Evolutionary conservation across 1,140 invertebrate genomes (phyloP).

Genomic region (Panonychus citri): DNA sequence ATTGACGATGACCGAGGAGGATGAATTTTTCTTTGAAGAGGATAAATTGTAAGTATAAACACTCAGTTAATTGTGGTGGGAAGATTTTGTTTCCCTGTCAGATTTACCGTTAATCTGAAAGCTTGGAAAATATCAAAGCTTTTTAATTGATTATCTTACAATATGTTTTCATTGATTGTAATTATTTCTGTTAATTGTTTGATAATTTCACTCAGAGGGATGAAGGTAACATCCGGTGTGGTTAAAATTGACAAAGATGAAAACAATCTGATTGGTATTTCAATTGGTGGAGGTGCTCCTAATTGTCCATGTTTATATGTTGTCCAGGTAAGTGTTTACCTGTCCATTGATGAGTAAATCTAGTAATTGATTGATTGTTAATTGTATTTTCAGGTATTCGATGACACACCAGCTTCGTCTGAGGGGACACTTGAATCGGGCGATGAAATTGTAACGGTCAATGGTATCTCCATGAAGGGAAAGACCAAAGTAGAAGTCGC

Average conservation of each 20-base stretch:
- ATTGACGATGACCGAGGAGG: conserved; percentile 3
- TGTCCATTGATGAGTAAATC: background rate
- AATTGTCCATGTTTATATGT: conserved; percentile 92
- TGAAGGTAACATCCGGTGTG: conserved; percentile 87
- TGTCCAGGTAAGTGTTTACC: conserved; percentile 36
- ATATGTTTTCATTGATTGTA: background rate
- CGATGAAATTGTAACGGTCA: conserved; percentile 84
- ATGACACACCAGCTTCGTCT: conserved; percentile 74
- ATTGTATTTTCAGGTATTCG: conserved; percentile 49
- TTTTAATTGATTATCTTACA: no score
- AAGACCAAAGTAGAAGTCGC: conserved; percentile 95
- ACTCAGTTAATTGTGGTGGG: no score
- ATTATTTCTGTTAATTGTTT: background rate
- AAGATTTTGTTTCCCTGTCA: no score
- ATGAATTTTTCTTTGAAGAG: conserved; percentile 9
- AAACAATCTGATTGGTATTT: conserved; percentile 89
- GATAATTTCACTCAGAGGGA: conserved; percentile 43
- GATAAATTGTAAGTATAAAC: conserved; percentile 9
- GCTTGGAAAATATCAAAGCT: no score
- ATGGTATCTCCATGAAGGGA: conserved; percentile 71
- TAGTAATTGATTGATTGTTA: background rate
- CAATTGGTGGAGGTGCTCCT: conserved; percentile 85
- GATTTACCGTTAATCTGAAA: no score
- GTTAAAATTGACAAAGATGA: conserved; percentile 72
- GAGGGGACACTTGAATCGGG: conserved; percentile 81